Evolutionary conservation across 2,113 vertebrate species (phyloP), one percentile per base, ranked within the genome.

Genomic region (Myanophis thanlyinensis): DNA sequence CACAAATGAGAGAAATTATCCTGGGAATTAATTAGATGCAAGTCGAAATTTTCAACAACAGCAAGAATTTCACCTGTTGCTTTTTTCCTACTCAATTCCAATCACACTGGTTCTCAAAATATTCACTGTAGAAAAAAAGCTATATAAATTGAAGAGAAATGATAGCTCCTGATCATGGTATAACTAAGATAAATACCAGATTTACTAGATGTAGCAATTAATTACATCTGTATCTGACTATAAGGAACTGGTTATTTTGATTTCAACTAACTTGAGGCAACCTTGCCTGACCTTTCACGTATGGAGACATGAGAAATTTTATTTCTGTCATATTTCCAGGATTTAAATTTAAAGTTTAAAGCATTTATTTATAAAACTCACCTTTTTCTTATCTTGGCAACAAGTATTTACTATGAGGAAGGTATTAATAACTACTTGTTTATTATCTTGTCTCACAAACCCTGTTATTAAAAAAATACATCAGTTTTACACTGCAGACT

Each of bases 391-490:
- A 2, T 15, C 92, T 92, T 53, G 1, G 85, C 52, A 86, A 10
- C 93, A 94, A 93, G 49, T 73, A 91, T 84, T 23, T 85, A 92
- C 89, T 88, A 88, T 59, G 80, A 89, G 91, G 73, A 87, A 59
- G 15, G 0, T 46, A 94, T 95, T 93, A 91, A 96, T 94, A 95
- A 92, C 85, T 59, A 92, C 86, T 22, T 89, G 25, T 40, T 95
- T 90, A 91, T 95, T 93, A 93, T 91, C 93, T 91, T 0, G 0
- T 93, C 94, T 9, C 2, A 15, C 0, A 0, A 92, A 92, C 49
- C 56, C 84, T 85, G 80, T 88, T 94, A 95, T 96, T 96, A 96
- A 96, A 93, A 93, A 91, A 90, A 95, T 87, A 87, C 40, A 93
- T 94, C 93, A 95, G 94, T 54, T 44, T 62, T 93, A 12, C 44